Base-by-base conservation (phyloP, 2,113 vertebrate genomes). In the Pseudopipra pipra region DNA sequence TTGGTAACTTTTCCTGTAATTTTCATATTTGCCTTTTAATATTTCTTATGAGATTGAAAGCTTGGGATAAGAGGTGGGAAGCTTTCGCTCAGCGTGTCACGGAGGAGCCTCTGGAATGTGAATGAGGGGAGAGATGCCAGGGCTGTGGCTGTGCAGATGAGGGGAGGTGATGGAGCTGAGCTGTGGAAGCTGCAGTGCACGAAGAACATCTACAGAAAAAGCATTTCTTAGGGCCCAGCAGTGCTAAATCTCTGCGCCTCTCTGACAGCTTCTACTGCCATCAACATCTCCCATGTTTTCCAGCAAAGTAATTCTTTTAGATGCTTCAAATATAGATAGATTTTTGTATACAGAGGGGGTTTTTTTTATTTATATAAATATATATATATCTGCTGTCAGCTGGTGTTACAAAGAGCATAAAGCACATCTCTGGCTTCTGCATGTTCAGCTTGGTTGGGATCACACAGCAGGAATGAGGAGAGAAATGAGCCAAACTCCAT, bases 11-110 rank as follows among this genome's bases (percentile, higher is more conserved):
- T 95, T 88, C 79, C 85, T 80, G 93, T 96, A 87, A 95, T 94
- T 95, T 96, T 85, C 95, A 33, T 71, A 62, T 95, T 96, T 95
- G 90, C 75, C 43, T 94, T 95, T 95, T 84, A 93, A 76, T 95
- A 85, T 92, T 95, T 88, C 94, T 95, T 79, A 82, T 0, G 90
- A 97, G 85, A 92, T 70, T 80, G 96, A 92, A 89, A 92, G 87
- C 91, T 72, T 8, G 4, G 70, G 78, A 37, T 73, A 61, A 92
- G 90, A 94, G 49, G 84, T 44, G 33, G 72, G 84, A 81, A 88
- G 90, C 80, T 93, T 68, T 21, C 20, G 54, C 95, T 96, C 88
- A 77, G 80, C 44, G 1, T 84, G 39, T 52, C 74, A 51, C 28
- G 33, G 84, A 85, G 59, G 65, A 85, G 8, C 67, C 58, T 31